Evolutionary conservation across 2,113 vertebrate genomes (phyloP).

Genomic region (Platichthys flesus): DNA sequence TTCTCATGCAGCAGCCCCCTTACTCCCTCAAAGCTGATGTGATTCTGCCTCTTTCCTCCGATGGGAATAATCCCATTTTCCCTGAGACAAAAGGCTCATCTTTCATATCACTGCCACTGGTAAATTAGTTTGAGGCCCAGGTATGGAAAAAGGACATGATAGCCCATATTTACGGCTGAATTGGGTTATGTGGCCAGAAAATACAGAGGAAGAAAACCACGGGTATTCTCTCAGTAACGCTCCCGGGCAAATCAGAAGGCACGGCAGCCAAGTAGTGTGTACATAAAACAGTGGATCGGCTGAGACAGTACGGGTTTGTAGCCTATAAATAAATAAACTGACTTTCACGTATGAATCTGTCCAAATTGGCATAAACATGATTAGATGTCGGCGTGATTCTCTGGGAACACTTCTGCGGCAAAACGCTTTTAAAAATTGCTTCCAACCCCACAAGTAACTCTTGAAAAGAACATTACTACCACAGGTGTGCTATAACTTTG

Average conservation of each 20-base stretch:
- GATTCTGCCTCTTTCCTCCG: constrained; percentile 63
- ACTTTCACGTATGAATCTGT: background rate
- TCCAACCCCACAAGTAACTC: background rate
- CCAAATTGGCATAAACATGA: background rate
- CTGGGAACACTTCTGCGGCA: background rate
- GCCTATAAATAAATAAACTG: background rate
- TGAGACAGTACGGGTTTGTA: constrained; percentile 38
- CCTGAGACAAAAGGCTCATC: constrained; percentile 66
- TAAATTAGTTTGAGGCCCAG: constrained; percentile 63
- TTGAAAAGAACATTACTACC: no score
- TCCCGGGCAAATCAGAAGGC: constrained; percentile 36
- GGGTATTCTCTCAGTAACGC: constrained; percentile 59
- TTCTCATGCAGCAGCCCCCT: constrained; percentile 21
- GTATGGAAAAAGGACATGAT: constrained; percentile 73
- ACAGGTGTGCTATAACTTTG: no score
- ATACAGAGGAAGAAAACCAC: constrained; percentile 65
- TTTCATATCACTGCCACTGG: constrained; percentile 65
- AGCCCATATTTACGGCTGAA: constrained; percentile 73
- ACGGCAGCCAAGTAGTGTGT: constrained; percentile 30
- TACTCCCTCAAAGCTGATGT: constrained; percentile 52
- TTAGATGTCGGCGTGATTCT: background rate
- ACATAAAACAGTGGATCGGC: constrained; percentile 47
- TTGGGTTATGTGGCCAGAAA: constrained; percentile 67
- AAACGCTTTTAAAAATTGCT: background rate
- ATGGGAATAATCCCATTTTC: constrained; percentile 71